A percentile compares a stretch with the other conserved stretches of the same genome.
phyloP scores from a whole-genome alignment of 2,888 invertebrate species.

The Acrocyrtus sp. region DNA sequence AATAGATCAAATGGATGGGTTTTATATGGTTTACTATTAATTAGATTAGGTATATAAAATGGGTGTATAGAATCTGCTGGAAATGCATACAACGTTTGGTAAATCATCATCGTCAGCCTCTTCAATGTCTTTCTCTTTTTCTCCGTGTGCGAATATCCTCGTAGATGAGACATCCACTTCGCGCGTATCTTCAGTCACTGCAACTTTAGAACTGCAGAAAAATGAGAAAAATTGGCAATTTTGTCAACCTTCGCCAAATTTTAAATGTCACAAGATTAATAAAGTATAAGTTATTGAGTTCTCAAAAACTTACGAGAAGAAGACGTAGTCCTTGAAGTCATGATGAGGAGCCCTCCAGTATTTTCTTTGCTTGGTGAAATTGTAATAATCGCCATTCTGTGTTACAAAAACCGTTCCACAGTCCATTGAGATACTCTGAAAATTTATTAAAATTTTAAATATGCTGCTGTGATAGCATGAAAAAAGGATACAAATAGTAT shows the following conservation, averaged over 20 bases:
- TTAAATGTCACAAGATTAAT: neutral
- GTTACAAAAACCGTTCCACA: constrained; percentile 31
- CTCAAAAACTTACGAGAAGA: constrained; percentile 29
- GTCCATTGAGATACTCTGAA: constrained; percentile 33
- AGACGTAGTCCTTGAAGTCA: constrained; percentile 21
- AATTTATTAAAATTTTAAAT: too few species aligned
- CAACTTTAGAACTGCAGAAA: constrained; percentile 3
- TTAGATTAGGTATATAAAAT: too few species aligned
- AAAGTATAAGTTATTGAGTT: neutral
- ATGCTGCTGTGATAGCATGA: too few species aligned
- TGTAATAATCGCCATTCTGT: constrained; percentile 6
- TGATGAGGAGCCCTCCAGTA: constrained; percentile 41
- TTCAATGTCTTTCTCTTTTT: neutral
- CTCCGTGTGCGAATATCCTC: constrained; percentile 6
- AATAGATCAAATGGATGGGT: too few species aligned
- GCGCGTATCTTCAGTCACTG: constrained; percentile 8
- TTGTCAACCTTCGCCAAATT: neutral
- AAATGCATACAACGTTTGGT: too few species aligned
- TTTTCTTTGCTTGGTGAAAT: constrained; percentile 10
- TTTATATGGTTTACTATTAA: too few species aligned
- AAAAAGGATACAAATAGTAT: too few species aligned
- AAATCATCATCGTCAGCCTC: too few species aligned
- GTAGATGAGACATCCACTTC: constrained; percentile 19
- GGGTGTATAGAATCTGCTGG: too few species aligned
- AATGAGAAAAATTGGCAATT: too few species aligned